Percentiles rank a stretch among this genome's conserved stretches.
Evolutionary conservation across 2,797 vertebrate species (phyloP).

Genomic region (Crenuchus spilurus): DNA sequence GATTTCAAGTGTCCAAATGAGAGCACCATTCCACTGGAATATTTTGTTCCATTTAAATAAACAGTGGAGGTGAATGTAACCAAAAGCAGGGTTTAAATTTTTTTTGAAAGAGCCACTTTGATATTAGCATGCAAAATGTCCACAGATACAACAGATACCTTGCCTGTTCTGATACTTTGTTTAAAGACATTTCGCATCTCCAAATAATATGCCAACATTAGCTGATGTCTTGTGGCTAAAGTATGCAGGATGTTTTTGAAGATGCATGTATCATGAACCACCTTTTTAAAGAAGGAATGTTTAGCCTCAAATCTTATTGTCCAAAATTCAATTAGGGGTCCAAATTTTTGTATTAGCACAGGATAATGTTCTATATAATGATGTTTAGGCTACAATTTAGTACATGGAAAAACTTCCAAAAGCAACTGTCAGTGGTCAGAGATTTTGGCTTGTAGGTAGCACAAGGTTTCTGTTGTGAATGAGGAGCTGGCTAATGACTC

Average conservation of each 20-base stretch:
- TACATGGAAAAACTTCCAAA: slow-evolving; percentile 44
- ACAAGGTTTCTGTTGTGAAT: slow-evolving; percentile 54
- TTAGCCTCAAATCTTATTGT: slow-evolving; percentile 56
- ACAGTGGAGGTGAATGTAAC: slow-evolving; percentile 6
- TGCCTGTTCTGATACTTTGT: slow-evolving; percentile 13
- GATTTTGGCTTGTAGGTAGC: slow-evolving; percentile 54
- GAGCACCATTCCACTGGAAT: slow-evolving; percentile 20
- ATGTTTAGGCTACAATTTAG: slow-evolving; percentile 44
- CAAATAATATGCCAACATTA: slow-evolving; percentile 52
- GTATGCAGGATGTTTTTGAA: slow-evolving; percentile 58
- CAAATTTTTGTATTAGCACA: slow-evolving; percentile 48
- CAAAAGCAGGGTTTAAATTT: not conserved
- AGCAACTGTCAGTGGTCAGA: slow-evolving; percentile 50
- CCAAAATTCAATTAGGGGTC: slow-evolving; percentile 55
- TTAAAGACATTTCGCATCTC: slow-evolving; percentile 55
- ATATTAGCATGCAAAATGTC: slow-evolving; percentile 42
- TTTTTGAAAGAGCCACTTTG: slow-evolving; percentile 20
- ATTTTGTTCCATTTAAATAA: slow-evolving; percentile 19
- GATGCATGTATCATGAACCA: slow-evolving; percentile 41
- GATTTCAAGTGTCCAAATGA: slow-evolving; percentile 2
- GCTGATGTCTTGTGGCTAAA: slow-evolving; percentile 51
- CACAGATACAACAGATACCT: slow-evolving; percentile 44
- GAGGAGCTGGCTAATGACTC: slow-evolving; percentile 42
- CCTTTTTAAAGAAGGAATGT: slow-evolving; percentile 57
- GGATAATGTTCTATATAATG: slow-evolving; percentile 54